Evolutionary conservation across 2,888 invertebrate species (phyloP).

Genomic region (Sminthurides aquaticus): DNA sequence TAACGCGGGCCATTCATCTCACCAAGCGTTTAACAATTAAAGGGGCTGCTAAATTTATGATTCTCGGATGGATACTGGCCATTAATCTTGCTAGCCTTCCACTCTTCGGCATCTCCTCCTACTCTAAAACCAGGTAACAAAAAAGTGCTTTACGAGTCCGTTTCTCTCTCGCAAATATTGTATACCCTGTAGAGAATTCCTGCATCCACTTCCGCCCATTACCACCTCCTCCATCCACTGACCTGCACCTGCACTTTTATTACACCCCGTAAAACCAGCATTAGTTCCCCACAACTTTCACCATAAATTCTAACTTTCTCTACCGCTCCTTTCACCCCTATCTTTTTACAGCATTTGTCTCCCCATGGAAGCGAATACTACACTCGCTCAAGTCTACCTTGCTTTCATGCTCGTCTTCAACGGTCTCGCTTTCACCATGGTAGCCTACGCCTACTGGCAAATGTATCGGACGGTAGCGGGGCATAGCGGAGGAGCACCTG

Average conservation of each 20-base stretch:
- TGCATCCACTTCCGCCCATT: too few relatives aligned
- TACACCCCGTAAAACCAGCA: too few relatives aligned
- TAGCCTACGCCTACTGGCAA: conserved; percentile 75
- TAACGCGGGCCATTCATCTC: conserved; percentile 72
- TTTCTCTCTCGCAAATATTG: neutral
- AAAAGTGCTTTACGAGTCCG: neutral
- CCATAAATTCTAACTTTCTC: too few relatives aligned
- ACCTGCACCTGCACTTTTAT: too few relatives aligned
- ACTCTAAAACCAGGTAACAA: conserved; percentile 68
- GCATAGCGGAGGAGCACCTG: conserved; percentile 35
- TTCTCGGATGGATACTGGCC: conserved; percentile 71
- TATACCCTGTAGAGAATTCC: too few relatives aligned
- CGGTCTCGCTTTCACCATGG: conserved; percentile 71
- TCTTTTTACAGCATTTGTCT: conserved; percentile 67
- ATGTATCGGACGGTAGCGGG: conserved; percentile 68
- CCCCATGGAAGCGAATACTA: conserved; percentile 69
- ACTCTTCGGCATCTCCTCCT: conserved; percentile 73
- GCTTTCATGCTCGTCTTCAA: conserved; percentile 66
- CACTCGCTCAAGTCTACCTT: conserved; percentile 66
- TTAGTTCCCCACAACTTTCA: too few relatives aligned
- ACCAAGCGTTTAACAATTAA: conserved; percentile 68
- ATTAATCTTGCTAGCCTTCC: conserved; percentile 70
- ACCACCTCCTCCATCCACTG: too few relatives aligned
- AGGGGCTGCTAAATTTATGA: conserved; percentile 67
- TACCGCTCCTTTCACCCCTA: too few relatives aligned